Evolutionary conservation across 2,797 vertebrate species (phyloP).

Genomic region (Chaetodon trifasciatus): DNA sequence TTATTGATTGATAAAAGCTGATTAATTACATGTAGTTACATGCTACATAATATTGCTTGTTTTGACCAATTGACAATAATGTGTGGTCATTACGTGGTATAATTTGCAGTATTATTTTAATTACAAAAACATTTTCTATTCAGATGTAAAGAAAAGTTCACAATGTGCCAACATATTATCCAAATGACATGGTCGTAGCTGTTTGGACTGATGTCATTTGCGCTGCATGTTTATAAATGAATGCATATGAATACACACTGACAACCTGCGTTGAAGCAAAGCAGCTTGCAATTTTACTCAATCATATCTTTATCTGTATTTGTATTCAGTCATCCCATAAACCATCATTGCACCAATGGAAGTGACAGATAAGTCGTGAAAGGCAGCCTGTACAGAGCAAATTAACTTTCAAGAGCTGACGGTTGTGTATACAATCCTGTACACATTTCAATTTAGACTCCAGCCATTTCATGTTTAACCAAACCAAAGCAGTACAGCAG

Average conservation of each 20-base stretch:
- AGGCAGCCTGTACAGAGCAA: slow-evolving; percentile 47
- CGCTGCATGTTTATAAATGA: slow-evolving; percentile 4
- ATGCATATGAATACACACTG: slow-evolving; percentile 14
- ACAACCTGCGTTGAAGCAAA: slow-evolving; percentile 23
- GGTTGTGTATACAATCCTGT: slow-evolving; percentile 61
- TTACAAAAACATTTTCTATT: not conserved
- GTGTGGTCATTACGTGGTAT: not conserved
- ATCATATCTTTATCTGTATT: slow-evolving; percentile 47
- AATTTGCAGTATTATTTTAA: not conserved
- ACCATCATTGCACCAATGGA: slow-evolving; percentile 39
- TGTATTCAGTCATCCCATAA: slow-evolving; percentile 54
- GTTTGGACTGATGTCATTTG: slow-evolving; percentile 32
- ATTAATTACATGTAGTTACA: not conserved
- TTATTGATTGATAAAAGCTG: not conserved
- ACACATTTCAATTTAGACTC: slow-evolving; percentile 68
- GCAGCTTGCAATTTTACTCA: slow-evolving; percentile 30
- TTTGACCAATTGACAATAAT: not conserved
- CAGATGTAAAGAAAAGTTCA: not conserved
- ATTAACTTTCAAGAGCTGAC: slow-evolving; percentile 70
- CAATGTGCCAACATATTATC: not conserved
- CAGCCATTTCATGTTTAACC: slow-evolving; percentile 61
- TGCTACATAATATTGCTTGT: not conserved
- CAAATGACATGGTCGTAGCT: not conserved
- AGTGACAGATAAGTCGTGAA: slow-evolving; percentile 57
- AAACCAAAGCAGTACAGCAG: slow-evolving; percentile 48